Evolutionary conservation across 2,113 vertebrate species (phyloP).

Genomic region (Cepphus grylle): DNA sequence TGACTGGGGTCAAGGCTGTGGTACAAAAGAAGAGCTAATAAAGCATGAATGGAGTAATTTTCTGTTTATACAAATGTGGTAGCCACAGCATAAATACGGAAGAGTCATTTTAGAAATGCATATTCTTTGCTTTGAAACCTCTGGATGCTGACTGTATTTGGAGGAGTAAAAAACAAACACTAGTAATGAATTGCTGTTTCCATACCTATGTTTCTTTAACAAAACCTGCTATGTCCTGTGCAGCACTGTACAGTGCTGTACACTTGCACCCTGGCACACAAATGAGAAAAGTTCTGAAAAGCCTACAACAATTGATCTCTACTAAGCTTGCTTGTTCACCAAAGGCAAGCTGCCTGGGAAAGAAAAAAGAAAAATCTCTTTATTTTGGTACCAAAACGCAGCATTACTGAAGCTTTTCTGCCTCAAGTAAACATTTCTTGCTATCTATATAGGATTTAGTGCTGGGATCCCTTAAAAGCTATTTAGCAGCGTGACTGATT

Average conservation of each 20-base stretch:
- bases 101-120: constrained; percentile 61
- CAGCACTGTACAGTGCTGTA: neutral
- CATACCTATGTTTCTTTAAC: constrained; percentile 22
- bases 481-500: constrained; percentile 15
- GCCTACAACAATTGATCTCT: neutral
- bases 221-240: neutral
- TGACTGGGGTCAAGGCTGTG: constrained; percentile 87
- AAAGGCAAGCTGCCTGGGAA: constrained; percentile 24
- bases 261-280: neutral
- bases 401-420: neutral
- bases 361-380: constrained; percentile 7
- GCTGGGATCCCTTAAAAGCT: constrained; percentile 47
- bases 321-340: constrained; percentile 25
- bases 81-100: constrained; percentile 80
- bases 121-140: constrained; percentile 70
- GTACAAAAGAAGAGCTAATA: constrained; percentile 90
- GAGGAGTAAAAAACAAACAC: constrained; percentile 55
- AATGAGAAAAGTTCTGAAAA: constrained; percentile 19
- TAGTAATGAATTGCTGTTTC: constrained; percentile 24
- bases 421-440: constrained; percentile 16
- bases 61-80: constrained; percentile 89
- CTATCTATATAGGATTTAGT: neutral
- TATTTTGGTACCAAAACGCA: neutral
- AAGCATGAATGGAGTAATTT: constrained; percentile 88
- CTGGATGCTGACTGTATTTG: constrained; percentile 54